These are phyloP conservation scores for Desmophyllum pertusum DNA, from an alignment of 92 coral and sea anemone genomes.

Conservation along the genomic window DNA sequence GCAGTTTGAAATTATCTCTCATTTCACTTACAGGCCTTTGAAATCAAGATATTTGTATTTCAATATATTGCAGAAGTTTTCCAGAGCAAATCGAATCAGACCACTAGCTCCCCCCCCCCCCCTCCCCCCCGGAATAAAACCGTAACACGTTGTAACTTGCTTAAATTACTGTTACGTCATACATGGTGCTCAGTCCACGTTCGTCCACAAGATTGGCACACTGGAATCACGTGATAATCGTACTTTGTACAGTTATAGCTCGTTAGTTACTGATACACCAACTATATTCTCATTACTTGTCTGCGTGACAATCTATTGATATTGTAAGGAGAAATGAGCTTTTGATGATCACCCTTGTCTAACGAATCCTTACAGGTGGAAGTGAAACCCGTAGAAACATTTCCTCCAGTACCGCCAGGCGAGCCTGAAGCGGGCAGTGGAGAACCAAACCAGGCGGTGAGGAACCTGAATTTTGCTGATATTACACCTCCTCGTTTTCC, in stretches of 20 bases:
- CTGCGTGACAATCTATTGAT: background rate
- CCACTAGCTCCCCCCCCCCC: background rate
- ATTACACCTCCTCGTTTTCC: background rate
- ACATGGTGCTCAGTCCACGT: background rate
- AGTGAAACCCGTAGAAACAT: background rate
- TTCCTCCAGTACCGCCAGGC: background rate
- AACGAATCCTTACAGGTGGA: background rate
- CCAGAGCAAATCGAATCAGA: background rate
- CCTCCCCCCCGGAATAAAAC: background rate
- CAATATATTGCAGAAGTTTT: background rate
- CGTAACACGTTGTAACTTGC: conserved; percentile 12
- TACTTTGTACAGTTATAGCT: background rate
- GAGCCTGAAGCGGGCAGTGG: conserved; percentile 10
- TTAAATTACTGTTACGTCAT: background rate
- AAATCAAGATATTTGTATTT: background rate
- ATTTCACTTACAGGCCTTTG: background rate
- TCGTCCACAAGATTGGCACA: background rate
- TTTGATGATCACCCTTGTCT: background rate
- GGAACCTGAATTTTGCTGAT: background rate
- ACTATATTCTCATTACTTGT: background rate
- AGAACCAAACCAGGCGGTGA: background rate
- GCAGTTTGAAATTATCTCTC: background rate
- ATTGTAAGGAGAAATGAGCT: background rate
- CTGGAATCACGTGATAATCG: background rate
- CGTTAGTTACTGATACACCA: background rate